Conservation (phyloP, 2,113 vertebrate genomes). For the Pontoporia blainvillei region DNA sequence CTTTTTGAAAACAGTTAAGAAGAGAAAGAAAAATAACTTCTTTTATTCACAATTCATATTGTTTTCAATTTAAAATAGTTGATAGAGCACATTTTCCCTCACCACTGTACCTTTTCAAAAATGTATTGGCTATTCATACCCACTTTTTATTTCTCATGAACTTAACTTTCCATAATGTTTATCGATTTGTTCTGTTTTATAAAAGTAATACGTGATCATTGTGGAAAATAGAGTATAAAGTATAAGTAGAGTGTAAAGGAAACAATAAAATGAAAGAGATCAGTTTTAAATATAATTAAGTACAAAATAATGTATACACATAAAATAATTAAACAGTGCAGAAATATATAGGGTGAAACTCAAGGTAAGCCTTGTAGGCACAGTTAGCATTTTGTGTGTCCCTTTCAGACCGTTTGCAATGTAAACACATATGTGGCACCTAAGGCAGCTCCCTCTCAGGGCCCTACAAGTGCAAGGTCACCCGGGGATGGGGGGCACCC, state of each 20-base stretch:
- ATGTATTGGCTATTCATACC: neutral
- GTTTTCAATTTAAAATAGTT: neutral
- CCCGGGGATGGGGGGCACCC: too few species aligned
- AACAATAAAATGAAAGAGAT: neutral
- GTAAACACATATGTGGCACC: fast-evolving
- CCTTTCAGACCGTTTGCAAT: too few species aligned
- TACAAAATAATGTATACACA: neutral
- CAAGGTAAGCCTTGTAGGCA: neutral
- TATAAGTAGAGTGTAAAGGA: neutral
- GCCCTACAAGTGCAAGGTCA: fast-evolving
- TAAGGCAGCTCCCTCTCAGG: fast-evolving
- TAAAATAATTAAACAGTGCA: neutral
- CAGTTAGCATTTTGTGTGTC: fast-evolving
- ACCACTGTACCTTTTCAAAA: neutral
- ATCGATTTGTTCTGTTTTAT: neutral
- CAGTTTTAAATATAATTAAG: neutral
- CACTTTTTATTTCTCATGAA: neutral
- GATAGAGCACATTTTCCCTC: neutral
- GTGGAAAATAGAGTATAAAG: neutral
- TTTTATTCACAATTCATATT: neutral
- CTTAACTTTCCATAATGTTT: neutral
- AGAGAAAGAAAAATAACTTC: neutral
- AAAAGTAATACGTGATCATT: neutral
- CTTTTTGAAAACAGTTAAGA: neutral
- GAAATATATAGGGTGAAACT: neutral